Conservation (phyloP, 2,113 vertebrate genomes). For the Amblyornis subalaris region DNA sequence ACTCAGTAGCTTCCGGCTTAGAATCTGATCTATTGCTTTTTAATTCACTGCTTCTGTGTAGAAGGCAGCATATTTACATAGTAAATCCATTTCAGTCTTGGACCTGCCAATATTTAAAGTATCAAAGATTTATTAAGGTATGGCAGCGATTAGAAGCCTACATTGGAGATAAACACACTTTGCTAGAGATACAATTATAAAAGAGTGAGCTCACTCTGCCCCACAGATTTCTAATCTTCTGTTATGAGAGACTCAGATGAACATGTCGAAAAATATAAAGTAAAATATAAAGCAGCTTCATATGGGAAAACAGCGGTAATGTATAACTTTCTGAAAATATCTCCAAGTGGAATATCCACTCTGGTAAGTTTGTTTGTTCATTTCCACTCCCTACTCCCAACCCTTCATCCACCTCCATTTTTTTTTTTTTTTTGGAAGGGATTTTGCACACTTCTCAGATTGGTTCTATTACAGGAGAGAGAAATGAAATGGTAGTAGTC, state of each 20-base stretch:
- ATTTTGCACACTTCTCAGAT: not conserved
- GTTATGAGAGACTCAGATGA: not conserved
- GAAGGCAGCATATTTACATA: not conserved
- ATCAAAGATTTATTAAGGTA: constrained; percentile 16
- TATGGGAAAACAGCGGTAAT: not conserved
- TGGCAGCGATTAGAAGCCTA: not conserved
- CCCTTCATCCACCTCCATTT: too few species aligned
- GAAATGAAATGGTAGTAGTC: not conserved
- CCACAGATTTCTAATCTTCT: not conserved
- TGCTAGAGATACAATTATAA: not conserved
- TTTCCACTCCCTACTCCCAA: not conserved
- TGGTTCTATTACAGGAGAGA: not conserved
- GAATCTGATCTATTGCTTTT: not conserved
- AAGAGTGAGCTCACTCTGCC: not conserved
- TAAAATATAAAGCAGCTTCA: not conserved
- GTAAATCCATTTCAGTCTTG: not conserved
- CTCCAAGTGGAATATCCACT: not conserved
- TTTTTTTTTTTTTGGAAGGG: not conserved
- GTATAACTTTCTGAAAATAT: not conserved
- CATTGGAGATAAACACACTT: not conserved
- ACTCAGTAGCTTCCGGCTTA: not conserved
- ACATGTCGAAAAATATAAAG: not conserved
- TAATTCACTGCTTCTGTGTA: not conserved
- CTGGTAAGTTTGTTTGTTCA: not conserved
- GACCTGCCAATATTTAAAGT: constrained; percentile 2